Base-by-base conservation (phyloP, 2,888 invertebrate genomes). In the Hypomecis punctinalis region DNA sequence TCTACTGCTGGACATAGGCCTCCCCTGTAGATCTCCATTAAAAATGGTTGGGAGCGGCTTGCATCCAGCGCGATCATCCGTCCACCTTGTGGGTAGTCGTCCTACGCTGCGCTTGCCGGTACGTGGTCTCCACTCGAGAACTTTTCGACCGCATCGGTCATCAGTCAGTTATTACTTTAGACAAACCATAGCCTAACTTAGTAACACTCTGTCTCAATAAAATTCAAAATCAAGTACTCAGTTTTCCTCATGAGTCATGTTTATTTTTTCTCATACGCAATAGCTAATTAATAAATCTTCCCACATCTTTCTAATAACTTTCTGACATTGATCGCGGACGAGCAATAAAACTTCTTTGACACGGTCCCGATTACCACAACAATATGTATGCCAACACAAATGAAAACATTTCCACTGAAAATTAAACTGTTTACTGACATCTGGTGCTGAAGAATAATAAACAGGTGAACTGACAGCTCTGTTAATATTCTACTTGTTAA, bases 381-480 rank as follows among this genome's bases (percentile, higher is more conserved):
- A 48, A 55, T 51, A 67, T 40, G 37, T 52, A 48, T 53, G 63
- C 66, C 66, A 59, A 60, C 45, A 63, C 58, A 66, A 67, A 63
- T 56, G 46, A 63, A 60, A 54, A 58, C 43, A 66, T 59, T 51
- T 58, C 47, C 36, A 54, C 47, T 45, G 11, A 57, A 56, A 56
- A 57, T 66, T 59, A 62, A 62, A 63, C 49, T 52, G 52, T 57
- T 54, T 54, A 57, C 55, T 46, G 62, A 66, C 65, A 57, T 66
- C 61, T 66, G 65, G 35, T 55, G 52, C 58, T 59, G 54, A 49
- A 39, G 47, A 62, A 62, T 66, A 66, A 66, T 66, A 66, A 66
- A 66, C 62, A 66, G 62, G 66, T 62, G 59, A 66, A 66, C 61
- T 53, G 61, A 66, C 57, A 57, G 54, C 45, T 66, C 54, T 49